Evolutionary conservation across 2,113 vertebrate species (phyloP), one percentile per base, ranked within the genome.

Genomic region (Bucco capensis): DNA sequence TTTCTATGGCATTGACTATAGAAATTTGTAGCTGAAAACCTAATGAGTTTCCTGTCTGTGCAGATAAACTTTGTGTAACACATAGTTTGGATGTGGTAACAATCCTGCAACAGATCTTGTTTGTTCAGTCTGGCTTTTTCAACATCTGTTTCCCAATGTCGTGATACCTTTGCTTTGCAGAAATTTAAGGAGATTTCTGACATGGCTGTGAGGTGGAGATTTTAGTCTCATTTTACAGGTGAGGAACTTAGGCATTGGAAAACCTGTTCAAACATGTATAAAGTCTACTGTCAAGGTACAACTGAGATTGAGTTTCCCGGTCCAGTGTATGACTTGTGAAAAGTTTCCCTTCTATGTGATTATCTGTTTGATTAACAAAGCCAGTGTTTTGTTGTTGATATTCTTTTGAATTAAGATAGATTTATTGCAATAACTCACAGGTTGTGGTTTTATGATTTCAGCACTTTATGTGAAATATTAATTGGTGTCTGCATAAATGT

Each of bases 1-100:
- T 77, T 86, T 80, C 67, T 58, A 3, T 35, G 60, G 40, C 54
- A 50, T 3, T 70, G 79, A 46, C 64, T 86, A 19, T 54, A 83
- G 82, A 73, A 72, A 28, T 11, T 44, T 53, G 50, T 46, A 88
- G 67, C 67, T 90, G 83, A 73, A 92, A 90, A 38, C 21, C 38
- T 38, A 30, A 80, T 61, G 56, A 66, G 21, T 77, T 95, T 92
- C 60, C 86, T 95, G 94, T 28, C 76, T 86, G 51, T 77, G 35
- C 19, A 90, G 91, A 83, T 90, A 93, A 93, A 51, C 44, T 60
- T 73, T 40, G 49, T 19, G 9, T 31, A 75, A 81, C 56, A 58
- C 46, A 19, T 2, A 44, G 25, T 54, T 65, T 66, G 72, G 80
- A 81, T 60, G 56, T n/a, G 31, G 51, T 47, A 88, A 38, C 64